Base-by-base conservation (phyloP, 2,888 invertebrate species). In the Rhogogaster chlorosoma region DNA sequence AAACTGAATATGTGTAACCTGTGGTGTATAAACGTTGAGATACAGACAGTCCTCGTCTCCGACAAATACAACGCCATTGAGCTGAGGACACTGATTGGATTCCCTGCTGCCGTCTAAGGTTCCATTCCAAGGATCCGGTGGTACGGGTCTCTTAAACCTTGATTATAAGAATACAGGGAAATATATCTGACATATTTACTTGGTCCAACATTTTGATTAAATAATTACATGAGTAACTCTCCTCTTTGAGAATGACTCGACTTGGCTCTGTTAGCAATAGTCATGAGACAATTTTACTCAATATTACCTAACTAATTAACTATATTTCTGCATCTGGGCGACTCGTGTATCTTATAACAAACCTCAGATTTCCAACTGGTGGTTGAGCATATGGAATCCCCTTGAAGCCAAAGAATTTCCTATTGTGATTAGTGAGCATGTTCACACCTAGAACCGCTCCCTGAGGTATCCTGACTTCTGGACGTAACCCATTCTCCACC, bases 31-130 rank as follows among this genome's bases (percentile, higher is more conserved):
- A 10, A 73, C 18, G 10, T 42, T 73, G 38, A 73, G 53, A 53
- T 53, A 53, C n/a, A 53, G 53, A n/a, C 53, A 53, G n/a, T 53
- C 53, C 53, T 53, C 53, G 38, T 73, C 22, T 73, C 71, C 71
- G 12, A 38, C 5, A 22, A 38, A 73, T 38, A 42, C 22, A 38
- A 7, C n/a, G 12, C 9, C 71, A n/a, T n/a, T 22, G 38, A 42
- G n/a, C 71, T 36, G 71, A 38, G 71, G 71, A 42, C 71, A 73
- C 22, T n/a, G 18, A n/a, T 22, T 22, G 22, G 71, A 22, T 18
- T 36, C 71, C n/a, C 18, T 38, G 38, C 71, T 73, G 38, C 42
- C 71, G 22, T 73, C 71, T 38, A 42, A 73, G 22, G 71, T 73
- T 18, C 71, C 71, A 73, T 38, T 42, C 71, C 71, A 73, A 36